Evolutionary conservation across 2,888 invertebrate genomes (phyloP).

Genomic region (Lissocephala sabroskyi): DNA sequence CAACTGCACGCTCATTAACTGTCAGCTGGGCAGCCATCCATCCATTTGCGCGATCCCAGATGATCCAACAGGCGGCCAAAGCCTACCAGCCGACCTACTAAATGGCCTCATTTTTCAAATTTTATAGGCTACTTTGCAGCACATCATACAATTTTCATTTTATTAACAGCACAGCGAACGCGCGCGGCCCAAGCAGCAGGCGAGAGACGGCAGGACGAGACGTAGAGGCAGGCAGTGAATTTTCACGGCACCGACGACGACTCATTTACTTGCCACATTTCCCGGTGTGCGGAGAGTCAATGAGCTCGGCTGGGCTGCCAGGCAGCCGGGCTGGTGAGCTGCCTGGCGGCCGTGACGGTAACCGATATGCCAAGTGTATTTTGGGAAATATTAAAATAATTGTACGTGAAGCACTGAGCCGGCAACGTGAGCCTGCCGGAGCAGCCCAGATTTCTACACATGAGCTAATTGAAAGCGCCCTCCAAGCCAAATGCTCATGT

Average conservation of each 20-base stretch:
- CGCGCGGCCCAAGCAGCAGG: no score
- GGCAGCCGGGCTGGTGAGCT: no score
- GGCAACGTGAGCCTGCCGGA: background rate
- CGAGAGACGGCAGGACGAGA: no score
- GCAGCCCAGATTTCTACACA: conserved; percentile 17
- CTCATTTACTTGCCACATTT: conserved; percentile 32
- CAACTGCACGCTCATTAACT: conserved; percentile 53
- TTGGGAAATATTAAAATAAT: conserved; percentile 35
- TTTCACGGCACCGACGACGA: no score
- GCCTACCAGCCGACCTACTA: conserved; percentile 39
- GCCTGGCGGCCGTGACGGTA: no score
- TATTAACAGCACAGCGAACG: no score
- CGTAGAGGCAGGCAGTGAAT: no score
- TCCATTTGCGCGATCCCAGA: background rate
- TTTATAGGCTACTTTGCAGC: conserved; percentile 61
- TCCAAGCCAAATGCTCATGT: conserved; percentile 23
- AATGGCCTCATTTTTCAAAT: conserved; percentile 59
- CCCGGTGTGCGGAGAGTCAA: no score
- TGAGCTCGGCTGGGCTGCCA: no score
- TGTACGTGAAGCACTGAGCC: conserved; percentile 21
- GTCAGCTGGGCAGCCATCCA: background rate
- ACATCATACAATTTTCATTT: conserved; percentile 61
- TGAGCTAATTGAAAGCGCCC: conserved; percentile 36
- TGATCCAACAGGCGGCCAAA: background rate
- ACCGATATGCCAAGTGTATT: conserved; percentile 14